Conservation (phyloP, 2,113 vertebrate genomes). For the Heliornis fulica region DNA sequence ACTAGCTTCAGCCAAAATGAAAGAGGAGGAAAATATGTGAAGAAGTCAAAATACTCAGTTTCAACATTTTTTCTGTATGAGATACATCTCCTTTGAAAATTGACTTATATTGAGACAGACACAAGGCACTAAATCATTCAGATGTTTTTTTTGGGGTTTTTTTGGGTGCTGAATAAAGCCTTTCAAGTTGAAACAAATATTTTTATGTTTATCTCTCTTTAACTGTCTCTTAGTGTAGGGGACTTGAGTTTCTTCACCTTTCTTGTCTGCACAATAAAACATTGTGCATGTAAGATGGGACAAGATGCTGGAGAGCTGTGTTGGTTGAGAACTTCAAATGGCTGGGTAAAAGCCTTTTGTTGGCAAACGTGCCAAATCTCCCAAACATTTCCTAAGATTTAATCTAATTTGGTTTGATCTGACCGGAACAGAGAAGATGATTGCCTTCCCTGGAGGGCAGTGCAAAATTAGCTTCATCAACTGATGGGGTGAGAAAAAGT, state of each 20-base stretch:
- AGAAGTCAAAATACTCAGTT: neutral
- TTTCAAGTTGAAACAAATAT: neutral
- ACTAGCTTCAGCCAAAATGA: neutral
- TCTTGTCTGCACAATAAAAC: neutral
- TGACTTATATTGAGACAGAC: neutral
- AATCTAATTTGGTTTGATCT: neutral
- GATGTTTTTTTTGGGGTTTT: neutral
- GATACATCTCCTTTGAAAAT: neutral
- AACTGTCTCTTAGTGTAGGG: neutral
- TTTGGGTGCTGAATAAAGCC: neutral
- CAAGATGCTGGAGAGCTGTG: neutral
- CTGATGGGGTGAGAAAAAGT: neutral
- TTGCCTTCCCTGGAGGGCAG: neutral
- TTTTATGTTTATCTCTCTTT: neutral
- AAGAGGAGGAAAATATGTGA: neutral
- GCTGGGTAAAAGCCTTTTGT: neutral
- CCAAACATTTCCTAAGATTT: neutral
- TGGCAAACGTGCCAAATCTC: neutral
- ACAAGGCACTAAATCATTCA: neutral
- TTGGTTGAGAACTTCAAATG: neutral
- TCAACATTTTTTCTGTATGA: conserved; percentile 10
- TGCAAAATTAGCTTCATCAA: neutral
- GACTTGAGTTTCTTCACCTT: neutral
- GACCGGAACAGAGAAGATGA: neutral
- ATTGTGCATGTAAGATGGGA: neutral